phyloP scores from a whole-genome alignment of 1,140 invertebrate species.

The Teleopsis dalmanni region DNA sequence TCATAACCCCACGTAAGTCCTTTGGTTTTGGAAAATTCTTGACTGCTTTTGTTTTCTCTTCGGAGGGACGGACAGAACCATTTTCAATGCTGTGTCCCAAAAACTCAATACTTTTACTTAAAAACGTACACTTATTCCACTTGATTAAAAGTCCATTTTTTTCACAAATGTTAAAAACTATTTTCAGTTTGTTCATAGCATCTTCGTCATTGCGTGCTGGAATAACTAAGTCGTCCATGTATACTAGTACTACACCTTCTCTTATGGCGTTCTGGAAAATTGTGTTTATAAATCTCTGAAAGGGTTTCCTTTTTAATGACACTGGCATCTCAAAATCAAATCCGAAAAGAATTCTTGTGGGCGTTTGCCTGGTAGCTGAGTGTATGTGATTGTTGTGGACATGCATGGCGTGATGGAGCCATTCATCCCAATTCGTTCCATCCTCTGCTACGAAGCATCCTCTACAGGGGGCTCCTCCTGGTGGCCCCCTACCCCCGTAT shows the following conservation, averaged over 20 bases:
- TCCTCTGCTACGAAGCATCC: no score
- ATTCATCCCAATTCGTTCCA: no score
- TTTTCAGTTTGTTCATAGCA: neutral
- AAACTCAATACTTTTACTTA: slow-evolving; percentile 1
- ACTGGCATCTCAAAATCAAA: slow-evolving; percentile 3
- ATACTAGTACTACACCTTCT: slow-evolving; percentile 2
- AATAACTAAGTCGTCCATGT: slow-evolving; percentile 10
- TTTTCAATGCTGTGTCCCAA: slow-evolving; percentile 4
- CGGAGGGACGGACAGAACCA: neutral
- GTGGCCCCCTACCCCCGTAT: no score
- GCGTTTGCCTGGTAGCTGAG: no score
- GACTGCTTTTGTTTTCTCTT: neutral
- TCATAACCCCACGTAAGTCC: neutral
- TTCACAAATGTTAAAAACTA: neutral
- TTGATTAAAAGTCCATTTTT: neutral
- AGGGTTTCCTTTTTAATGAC: no score
- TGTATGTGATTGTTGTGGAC: no score
- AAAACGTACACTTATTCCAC: slow-evolving; percentile 1
- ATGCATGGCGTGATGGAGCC: no score
- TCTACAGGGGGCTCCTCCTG: no score
- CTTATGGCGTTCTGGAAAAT: slow-evolving; percentile 6
- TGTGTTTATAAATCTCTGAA: slow-evolving; percentile 8
- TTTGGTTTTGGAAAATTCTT: neutral
- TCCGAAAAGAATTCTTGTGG: slow-evolving; percentile 11
- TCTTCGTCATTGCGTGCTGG: slow-evolving; percentile 2